These are phyloP conservation scores for Desoria tigrina DNA, from an alignment of 2,888 invertebrate genomes.

Conservation along the genomic window DNA sequence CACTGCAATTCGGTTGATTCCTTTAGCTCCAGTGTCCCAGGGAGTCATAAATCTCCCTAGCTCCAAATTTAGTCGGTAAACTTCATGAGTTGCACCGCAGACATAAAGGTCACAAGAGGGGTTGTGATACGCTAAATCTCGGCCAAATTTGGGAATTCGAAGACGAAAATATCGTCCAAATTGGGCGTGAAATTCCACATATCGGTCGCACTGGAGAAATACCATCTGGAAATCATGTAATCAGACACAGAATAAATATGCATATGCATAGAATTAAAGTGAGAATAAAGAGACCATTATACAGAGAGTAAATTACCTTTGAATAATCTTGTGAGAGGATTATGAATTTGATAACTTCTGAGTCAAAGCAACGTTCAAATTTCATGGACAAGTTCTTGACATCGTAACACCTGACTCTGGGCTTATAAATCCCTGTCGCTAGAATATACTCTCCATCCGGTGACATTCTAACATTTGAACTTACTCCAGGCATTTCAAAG, in stretches of 20 bases:
- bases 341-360: constrained; percentile 92
- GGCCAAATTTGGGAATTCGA: constrained; percentile 90
- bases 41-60: constrained; percentile 91
- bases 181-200: constrained; percentile 92
- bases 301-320: too few relatives aligned
- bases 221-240: constrained; percentile 75
- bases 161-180: constrained; percentile 87
- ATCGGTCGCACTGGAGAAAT: constrained; percentile 85
- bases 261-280: too few relatives aligned
- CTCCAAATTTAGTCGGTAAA: constrained; percentile 92
- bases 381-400: constrained; percentile 93
- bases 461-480: constrained; percentile 78
- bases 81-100: constrained; percentile 81
- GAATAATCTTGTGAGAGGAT: constrained; percentile 93
- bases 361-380: constrained; percentile 96
- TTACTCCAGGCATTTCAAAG: constrained; percentile 97
- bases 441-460: constrained; percentile 89
- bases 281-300: too few relatives aligned
- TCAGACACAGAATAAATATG: too few relatives aligned
- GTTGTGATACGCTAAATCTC: constrained; percentile 87
- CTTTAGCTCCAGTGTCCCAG: constrained; percentile 71
- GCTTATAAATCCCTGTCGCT: constrained; percentile 94
- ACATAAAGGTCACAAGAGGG: constrained; percentile 89
- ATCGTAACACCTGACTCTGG: constrained; percentile 93
- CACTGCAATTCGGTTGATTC: constrained; percentile 79